Evolutionary conservation across 2,888 invertebrate genomes (phyloP), one percentile per base, ranked within the genome.

Genomic region (Dastarcus helophoroides): DNA sequence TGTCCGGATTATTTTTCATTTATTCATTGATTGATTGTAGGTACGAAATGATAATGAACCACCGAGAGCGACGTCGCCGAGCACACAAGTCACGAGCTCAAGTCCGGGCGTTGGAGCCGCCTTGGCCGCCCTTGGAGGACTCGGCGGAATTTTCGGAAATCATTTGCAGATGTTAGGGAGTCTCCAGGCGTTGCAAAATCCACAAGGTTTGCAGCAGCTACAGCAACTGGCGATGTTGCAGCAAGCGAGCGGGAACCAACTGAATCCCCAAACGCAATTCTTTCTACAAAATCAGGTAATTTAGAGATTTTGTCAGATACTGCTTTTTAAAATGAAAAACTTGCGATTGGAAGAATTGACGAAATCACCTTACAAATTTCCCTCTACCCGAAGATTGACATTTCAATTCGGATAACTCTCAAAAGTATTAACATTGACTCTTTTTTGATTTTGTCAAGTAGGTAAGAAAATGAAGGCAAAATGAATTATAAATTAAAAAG

Each of bases 211-310:
- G 22, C 76, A 75, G 42, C 73, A 75, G 45, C 65, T 76, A 32
- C 76, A 77, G 47, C 76, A 76, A 47, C 65, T 76, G 46, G 71
- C 76, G 32, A 68, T 76, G 63, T 67, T 76, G 47, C 74, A 69
- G 42, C 74, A 72, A 31, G 62, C 63, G 31, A 55, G 42, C 46
- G 59, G 52, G 45, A 56, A 56, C 35, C 55, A 56, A 35, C 48
- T 58, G 28, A 60, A 56, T 37, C 65, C 78, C 3, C 74, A 73
- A 46, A 71, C 79, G 12, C 82, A 81, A 54, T 79, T 81, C 53
- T 74, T 82, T 56, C 61, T 83, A 31, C 82, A 82, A 56, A 82
- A 81, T 60, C 81, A 77, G 71, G 78, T 78, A 53, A 51, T 54
- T 9, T 23, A 8, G 19, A 7, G 19, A 8, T 19, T 19, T 7